These are phyloP conservation scores for Paedocypris sp. DNA, from an alignment of 2,113 vertebrate species.

Conservation along the genomic window DNA sequence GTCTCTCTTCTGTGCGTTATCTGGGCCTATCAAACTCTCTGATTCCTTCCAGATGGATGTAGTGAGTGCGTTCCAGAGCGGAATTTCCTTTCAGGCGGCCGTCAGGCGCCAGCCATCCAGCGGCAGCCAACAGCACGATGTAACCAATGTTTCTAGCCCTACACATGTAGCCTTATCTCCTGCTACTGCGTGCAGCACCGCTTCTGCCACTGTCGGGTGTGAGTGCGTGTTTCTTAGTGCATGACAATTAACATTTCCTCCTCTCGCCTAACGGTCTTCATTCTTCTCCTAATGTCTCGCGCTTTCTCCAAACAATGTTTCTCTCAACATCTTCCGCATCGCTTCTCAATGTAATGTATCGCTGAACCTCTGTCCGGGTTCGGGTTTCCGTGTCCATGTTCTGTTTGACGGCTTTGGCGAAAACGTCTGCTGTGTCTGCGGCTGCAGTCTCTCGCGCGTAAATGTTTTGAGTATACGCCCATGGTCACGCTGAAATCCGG, in stretches of 20 bases:
- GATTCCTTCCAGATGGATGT: slow-evolving; percentile 99
- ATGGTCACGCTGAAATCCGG: slow-evolving; percentile 51
- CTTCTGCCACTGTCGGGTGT: slow-evolving; percentile 99
- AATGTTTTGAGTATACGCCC: slow-evolving; percentile 98
- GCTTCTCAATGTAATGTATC: slow-evolving; percentile 20
- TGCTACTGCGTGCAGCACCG: slow-evolving; percentile 82
- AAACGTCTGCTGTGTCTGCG: slow-evolving; percentile 66
- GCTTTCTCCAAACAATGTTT: neutral
- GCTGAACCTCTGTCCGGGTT: slow-evolving; percentile 53
- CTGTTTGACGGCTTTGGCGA: slow-evolving; percentile 58
- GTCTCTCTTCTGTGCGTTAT: slow-evolving; percentile 67
- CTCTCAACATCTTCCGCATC: slow-evolving; percentile 10
- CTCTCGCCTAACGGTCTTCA: slow-evolving; percentile 71
- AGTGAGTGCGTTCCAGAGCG: slow-evolving; percentile 99
- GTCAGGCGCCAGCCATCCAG: slow-evolving; percentile 99
- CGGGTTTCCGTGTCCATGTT: slow-evolving; percentile 56
- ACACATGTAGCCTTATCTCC: slow-evolving; percentile 99
- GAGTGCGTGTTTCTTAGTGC: slow-evolving; percentile 99
- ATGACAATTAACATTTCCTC: slow-evolving; percentile 97
- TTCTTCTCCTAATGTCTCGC: slow-evolving; percentile 40
- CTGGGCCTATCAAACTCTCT: slow-evolving; percentile 98
- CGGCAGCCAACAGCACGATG: slow-evolving; percentile 99
- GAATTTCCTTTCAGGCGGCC: slow-evolving; percentile 99
- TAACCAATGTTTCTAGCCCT: slow-evolving; percentile 99
- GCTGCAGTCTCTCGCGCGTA: slow-evolving; percentile 62